These are phyloP conservation scores for Orthosia incerta DNA, from an alignment of 2,888 invertebrate genomes.

Conservation along the genomic window DNA sequence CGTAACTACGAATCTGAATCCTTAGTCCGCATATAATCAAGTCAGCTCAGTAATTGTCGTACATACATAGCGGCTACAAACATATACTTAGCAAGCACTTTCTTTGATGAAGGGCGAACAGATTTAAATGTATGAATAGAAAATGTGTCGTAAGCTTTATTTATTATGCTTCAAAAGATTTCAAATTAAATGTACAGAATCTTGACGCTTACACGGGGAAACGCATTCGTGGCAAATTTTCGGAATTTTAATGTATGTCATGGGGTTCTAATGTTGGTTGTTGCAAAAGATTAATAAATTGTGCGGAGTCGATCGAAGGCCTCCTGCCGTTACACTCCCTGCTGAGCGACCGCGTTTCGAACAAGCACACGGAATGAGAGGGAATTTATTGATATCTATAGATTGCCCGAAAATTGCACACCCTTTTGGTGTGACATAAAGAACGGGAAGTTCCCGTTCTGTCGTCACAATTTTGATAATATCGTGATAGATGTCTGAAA, in stretches of 20 bases:
- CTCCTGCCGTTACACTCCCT: constrained; percentile 30
- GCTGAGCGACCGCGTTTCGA: constrained; percentile 28
- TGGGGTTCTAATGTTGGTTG: constrained; percentile 23
- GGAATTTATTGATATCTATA: constrained; percentile 54
- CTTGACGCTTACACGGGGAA: constrained; percentile 8
- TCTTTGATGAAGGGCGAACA: constrained; percentile 52
- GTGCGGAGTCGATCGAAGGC: constrained; percentile 11
- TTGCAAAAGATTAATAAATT: constrained; percentile 53
- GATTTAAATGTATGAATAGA: constrained; percentile 50
- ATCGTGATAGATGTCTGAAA: constrained; percentile 7
- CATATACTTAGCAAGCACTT: constrained; percentile 37
- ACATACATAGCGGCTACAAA: constrained; percentile 12
- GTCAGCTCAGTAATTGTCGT: constrained; percentile 14
- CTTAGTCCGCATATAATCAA: constrained; percentile 16
- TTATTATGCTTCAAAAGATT: constrained; percentile 59
- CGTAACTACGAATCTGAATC: constrained; percentile 4
- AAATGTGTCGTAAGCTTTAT: constrained; percentile 50
- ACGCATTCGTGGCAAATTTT: constrained; percentile 18
- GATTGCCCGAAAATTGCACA: constrained; percentile 43
- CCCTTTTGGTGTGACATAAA: constrained; percentile 29
- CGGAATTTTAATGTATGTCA: constrained; percentile 14
- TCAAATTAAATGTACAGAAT: constrained; percentile 23
- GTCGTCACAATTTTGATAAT: constrained; percentile 28
- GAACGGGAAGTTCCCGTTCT: constrained; percentile 16
- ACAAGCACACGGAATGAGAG: constrained; percentile 48